These are phyloP conservation scores for Patagioenas fasciata DNA, from an alignment of 2,113 vertebrate genomes.

Conservation along the genomic window DNA sequence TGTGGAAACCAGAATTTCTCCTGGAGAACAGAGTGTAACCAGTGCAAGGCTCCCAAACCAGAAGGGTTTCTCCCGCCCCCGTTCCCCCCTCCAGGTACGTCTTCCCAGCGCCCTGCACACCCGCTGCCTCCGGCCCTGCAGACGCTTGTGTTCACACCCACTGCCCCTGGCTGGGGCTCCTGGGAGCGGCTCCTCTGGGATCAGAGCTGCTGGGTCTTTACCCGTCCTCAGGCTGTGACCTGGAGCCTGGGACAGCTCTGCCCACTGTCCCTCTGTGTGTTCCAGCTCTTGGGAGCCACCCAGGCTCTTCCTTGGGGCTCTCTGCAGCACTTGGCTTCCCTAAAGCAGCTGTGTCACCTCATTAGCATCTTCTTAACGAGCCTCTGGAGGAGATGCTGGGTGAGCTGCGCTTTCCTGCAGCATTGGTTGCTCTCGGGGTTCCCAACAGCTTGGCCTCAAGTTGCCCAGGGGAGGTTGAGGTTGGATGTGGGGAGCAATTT, in stretches of 20 bases:
- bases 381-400: neutral
- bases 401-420: neutral
- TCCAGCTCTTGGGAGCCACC: too few species aligned
- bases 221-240: too few species aligned
- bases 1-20: conserved; percentile 98
- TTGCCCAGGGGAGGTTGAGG: too few species aligned
- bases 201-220: too few species aligned
- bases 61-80: conserved; percentile 91
- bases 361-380: rapidly evolving
- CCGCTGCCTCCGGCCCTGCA: too few species aligned
- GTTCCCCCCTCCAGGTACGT: conserved; percentile 88
- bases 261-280: too few species aligned
- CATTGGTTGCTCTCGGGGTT: rapidly evolving
- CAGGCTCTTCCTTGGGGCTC: neutral
- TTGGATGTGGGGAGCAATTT: too few species aligned
- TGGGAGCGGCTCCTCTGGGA: too few species aligned
- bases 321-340: rapidly evolving
- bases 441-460: neutral
- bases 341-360: neutral
- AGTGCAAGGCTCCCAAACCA: conserved; percentile 97
- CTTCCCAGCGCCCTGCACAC: too few species aligned
- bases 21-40: conserved; percentile 98
- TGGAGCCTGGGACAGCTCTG: too few species aligned
- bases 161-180: too few species aligned
- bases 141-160: too few species aligned